Base-by-base conservation (phyloP, 2,888 invertebrate species). In the Laspeyria flexula region DNA sequence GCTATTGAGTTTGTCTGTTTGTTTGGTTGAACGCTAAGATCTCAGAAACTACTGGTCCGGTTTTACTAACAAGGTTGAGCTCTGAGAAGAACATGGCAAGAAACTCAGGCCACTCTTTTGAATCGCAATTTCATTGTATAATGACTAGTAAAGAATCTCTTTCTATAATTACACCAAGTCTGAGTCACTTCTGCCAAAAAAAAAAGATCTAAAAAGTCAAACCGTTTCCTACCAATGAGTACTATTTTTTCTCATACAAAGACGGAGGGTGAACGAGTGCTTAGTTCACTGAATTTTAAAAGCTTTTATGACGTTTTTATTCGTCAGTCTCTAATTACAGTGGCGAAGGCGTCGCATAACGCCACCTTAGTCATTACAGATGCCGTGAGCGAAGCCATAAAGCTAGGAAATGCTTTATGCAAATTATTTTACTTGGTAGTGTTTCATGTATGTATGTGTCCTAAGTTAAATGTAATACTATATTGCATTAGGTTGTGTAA, bases 361-460 rank as follows among this genome's bases (percentile, higher is more conserved):
- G 81, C 82, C 81, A 85, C 83, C 86, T 84, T 73, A 77, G 81
- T 82, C 83, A 88, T 88, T 88, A 90, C 77, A 79, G 80, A 83
- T 88, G 87, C 77, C 88, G 88, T 90, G 89, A 85, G 86, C 75
- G 68, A 72, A 73, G 80, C 82, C 75, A 88, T 88, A 90, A 89
- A 86, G 73, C 74, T 73, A 74, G 74, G 74, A 77, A 86, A 86
- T 81, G 79, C 80, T 84, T 84, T 85, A 88, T 89, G 88, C 84
- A 87, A 90, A 88, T 85, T 79, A 80, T 81, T 85, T 81, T 71
- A 76, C 75, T 50, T 54, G 47, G 48, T 50, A 25, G 42, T 43
- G 51, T 55, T 40, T 40, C 33, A 48, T 9, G 12, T 29, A 23
- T 50, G 45, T 48, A 41, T 40, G 31, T 53, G 25, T 44, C 47